A percentile compares a stretch with the other conserved stretches of the same genome.
These are phyloP conservation scores for Euwallacea fornicatus DNA, from an alignment of 1,140 invertebrate genomes.

Conservation along the genomic window DNA sequence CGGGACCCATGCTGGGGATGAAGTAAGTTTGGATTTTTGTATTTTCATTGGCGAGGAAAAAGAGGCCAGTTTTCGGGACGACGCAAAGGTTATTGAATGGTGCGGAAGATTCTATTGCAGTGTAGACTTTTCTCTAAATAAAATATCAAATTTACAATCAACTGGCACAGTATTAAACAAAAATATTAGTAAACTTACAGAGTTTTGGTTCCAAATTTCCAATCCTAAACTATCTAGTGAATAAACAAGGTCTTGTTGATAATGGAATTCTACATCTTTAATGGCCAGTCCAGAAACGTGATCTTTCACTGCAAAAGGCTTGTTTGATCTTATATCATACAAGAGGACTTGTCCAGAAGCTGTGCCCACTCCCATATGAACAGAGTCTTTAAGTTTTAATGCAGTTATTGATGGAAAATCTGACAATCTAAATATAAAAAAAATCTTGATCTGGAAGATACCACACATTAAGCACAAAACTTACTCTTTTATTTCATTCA, in stretches of 20 bases:
- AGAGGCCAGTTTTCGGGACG: constrained; percentile 84
- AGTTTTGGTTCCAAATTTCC: constrained; percentile 94
- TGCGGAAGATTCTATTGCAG: constrained; percentile 83
- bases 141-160: neutral
- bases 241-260: constrained; percentile 77
- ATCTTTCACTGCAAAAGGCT: constrained; percentile 89
- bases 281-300: constrained; percentile 94
- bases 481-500: constrained; percentile 59
- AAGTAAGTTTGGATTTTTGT: constrained; percentile 95
- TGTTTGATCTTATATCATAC: constrained; percentile 92
- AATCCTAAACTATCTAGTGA: constrained; percentile 91
- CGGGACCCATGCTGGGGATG: constrained; percentile 91
- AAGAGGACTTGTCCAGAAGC: constrained; percentile 90
- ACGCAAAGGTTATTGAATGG: constrained; percentile 90
- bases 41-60: constrained; percentile 94
- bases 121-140: constrained; percentile 86
- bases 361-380: constrained; percentile 90
- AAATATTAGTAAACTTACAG: constrained; percentile 60
- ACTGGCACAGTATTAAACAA: neutral
- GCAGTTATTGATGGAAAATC: constrained; percentile 77
- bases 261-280: constrained; percentile 85
- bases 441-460: constrained; percentile 4
- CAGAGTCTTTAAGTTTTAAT: constrained; percentile 77
- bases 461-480: constrained; percentile 5
- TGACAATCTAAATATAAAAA: constrained; percentile 57